Evolutionary conservation across 2,888 invertebrate species (phyloP).

Genomic region (Brenthis ino): DNA sequence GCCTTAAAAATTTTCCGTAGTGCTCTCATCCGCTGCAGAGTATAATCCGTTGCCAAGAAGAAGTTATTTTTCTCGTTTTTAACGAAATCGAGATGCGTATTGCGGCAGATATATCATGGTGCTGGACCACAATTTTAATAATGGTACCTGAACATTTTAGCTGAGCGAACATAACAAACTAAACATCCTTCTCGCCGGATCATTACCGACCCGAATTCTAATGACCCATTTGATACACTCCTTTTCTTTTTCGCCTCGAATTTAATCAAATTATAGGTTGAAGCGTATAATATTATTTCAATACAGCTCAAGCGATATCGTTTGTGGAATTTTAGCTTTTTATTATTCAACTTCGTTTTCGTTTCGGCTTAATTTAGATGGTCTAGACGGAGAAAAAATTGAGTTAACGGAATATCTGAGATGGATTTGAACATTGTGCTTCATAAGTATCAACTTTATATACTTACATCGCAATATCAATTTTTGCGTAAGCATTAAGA

Average conservation of each 20-base stretch:
- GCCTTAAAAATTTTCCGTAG: constrained; percentile 47
- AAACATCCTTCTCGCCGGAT: constrained; percentile 66
- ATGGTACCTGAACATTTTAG: constrained; percentile 56
- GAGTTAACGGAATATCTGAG: constrained; percentile 46
- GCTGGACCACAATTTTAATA: constrained; percentile 54
- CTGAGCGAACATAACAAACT: constrained; percentile 70
- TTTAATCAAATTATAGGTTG: constrained; percentile 82
- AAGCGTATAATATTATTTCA: constrained; percentile 80
- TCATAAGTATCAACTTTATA: background rate
- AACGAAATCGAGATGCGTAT: constrained; percentile 45
- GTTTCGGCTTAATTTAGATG: constrained; percentile 69
- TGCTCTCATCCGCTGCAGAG: constrained; percentile 45
- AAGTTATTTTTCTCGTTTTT: constrained; percentile 47
- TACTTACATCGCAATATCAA: background rate
- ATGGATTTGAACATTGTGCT: constrained; percentile 12
- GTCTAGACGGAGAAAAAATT: constrained; percentile 70
- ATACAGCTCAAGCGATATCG: constrained; percentile 74
- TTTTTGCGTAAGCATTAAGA: background rate
- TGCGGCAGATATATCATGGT: constrained; percentile 42
- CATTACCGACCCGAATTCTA: constrained; percentile 79
- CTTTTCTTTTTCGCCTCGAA: constrained; percentile 74
- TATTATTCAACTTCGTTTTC: constrained; percentile 73
- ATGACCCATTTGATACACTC: constrained; percentile 74
- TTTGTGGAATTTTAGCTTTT: constrained; percentile 78
- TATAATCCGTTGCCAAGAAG: constrained; percentile 46